Conservation (phyloP, 1,140 invertebrate species). For the Oscheius sp. region DNA sequence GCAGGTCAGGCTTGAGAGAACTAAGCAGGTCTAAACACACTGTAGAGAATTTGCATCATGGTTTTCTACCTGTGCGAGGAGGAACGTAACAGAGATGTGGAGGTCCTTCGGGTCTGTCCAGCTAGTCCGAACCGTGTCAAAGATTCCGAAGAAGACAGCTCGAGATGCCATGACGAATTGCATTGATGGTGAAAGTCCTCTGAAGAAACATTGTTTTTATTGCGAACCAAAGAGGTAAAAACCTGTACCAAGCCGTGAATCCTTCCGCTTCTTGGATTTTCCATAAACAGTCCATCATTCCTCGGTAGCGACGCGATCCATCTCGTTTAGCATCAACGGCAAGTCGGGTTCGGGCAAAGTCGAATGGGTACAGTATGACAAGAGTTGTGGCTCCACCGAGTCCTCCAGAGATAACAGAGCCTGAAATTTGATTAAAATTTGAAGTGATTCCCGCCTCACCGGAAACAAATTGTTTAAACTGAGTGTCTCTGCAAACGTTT, state of each 20-base stretch:
- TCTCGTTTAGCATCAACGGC: constrained; percentile 53
- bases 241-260: constrained; percentile 54
- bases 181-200: constrained; percentile 60
- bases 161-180: constrained; percentile 61
- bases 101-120: constrained; percentile 42
- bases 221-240: not conserved
- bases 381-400: constrained; percentile 58
- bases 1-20: constrained; percentile 47
- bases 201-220: not conserved
- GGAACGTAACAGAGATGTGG: constrained; percentile 44
- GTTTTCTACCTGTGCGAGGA: constrained; percentile 46
- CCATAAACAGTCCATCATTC: constrained; percentile 57
- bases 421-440: constrained; percentile 34
- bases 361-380: constrained; percentile 59
- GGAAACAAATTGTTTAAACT: constrained; percentile 78
- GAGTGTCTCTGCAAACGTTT: constrained; percentile 77
- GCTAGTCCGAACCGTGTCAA: constrained; percentile 53
- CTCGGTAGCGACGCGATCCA: constrained; percentile 49
- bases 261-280: constrained; percentile 57
- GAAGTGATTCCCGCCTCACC: constrained; percentile 68
- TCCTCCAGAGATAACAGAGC: constrained; percentile 59
- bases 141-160: constrained; percentile 62
- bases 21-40: constrained; percentile 45
- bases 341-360: constrained; percentile 61
- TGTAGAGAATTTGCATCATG: constrained; percentile 2